phyloP scores from a whole-genome alignment of 2,113 vertebrate genomes.

The Oreochromis aureus region DNA sequence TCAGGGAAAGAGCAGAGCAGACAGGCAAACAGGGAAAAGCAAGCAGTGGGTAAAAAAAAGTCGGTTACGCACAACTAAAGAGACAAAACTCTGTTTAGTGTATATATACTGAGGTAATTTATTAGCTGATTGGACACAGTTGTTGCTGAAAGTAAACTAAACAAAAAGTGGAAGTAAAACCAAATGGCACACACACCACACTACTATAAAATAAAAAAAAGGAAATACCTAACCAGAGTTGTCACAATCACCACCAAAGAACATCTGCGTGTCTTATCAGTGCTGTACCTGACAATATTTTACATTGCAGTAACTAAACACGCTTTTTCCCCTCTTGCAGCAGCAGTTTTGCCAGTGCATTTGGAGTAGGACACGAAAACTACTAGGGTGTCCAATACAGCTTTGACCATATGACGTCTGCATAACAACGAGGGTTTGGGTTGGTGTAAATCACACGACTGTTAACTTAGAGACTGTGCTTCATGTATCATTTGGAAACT shows the following conservation, averaged over 20 bases:
- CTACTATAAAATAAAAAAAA: neutral
- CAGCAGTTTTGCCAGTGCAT: neutral
- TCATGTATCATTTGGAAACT: neutral
- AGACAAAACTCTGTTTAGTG: neutral
- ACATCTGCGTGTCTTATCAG: neutral
- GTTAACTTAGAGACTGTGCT: neutral
- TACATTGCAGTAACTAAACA: neutral
- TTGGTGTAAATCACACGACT: fast-evolving
- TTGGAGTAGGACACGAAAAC: fast-evolving
- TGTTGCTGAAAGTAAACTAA: neutral
- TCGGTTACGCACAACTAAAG: neutral
- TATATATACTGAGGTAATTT: neutral
- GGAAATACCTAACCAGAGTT: neutral
- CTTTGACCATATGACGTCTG: fast-evolving
- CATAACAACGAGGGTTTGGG: neutral
- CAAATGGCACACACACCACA: neutral
- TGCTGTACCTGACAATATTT: neutral
- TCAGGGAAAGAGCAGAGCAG: neutral
- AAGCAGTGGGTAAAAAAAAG: neutral
- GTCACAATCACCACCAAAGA: neutral
- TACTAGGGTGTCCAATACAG: neutral
- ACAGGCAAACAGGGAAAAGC: neutral
- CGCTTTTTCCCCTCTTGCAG: fast-evolving
- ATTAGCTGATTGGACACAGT: neutral
- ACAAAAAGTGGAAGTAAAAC: neutral